Conservation (phyloP, 2,797 vertebrate species). For the Amazona finschi region DNA sequence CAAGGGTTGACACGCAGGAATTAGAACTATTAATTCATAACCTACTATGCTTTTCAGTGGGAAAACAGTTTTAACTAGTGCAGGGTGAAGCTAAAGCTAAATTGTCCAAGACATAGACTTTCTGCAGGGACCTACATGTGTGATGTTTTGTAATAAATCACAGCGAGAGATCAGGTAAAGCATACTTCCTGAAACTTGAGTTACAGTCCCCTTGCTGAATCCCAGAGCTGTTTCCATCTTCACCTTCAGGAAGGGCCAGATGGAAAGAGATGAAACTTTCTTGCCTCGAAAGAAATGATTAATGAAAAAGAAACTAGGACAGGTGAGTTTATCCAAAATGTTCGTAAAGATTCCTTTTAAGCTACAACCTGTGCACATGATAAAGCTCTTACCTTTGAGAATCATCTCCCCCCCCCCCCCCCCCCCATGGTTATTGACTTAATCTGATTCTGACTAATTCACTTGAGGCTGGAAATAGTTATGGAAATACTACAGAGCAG, state of each 20-base stretch:
- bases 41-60: not conserved
- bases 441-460: not conserved
- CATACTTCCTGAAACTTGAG: not conserved
- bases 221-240: not conserved
- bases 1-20: not conserved
- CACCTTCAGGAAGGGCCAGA: not conserved
- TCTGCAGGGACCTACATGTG: not conserved
- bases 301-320: not conserved
- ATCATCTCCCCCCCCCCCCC: too few species aligned
- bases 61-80: not conserved
- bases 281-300: not conserved
- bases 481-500: rapidly evolving
- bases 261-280: not conserved
- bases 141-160: not conserved
- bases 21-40: not conserved
- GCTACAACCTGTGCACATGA: not conserved
- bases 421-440: not conserved
- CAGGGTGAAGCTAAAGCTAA: not conserved
- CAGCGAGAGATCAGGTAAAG: not conserved
- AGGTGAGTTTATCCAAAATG: not conserved
- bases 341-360: not conserved
- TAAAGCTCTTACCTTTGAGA: not conserved
- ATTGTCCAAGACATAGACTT: not conserved
- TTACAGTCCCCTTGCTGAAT: not conserved
- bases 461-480: not conserved